Percentiles rank a stretch among this genome's conserved stretches.
Conservation (phyloP, 1,140 invertebrate genomes). For the Saxidomus purpurata region DNA sequence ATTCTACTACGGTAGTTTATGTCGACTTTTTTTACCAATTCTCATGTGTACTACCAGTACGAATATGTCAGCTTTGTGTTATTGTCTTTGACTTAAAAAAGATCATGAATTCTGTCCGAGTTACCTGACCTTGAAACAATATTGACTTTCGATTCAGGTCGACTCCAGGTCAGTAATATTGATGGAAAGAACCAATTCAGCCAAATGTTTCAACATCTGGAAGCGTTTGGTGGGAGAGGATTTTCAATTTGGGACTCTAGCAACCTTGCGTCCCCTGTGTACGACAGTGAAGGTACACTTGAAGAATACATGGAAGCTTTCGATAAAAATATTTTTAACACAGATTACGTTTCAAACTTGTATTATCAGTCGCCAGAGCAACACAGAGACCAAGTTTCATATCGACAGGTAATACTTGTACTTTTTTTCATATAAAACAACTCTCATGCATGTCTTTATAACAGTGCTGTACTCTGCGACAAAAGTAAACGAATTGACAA, state of each 20-base stretch:
- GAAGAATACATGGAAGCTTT: slow-evolving; percentile 53
- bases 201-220: neutral
- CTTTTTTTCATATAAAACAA: no score
- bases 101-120: no score
- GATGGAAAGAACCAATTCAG: slow-evolving; percentile 45
- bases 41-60: no score
- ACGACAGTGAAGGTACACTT: slow-evolving; percentile 47
- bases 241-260: slow-evolving; percentile 51
- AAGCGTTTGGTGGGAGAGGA: slow-evolving; percentile 53
- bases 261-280: neutral
- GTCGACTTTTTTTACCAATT: no score
- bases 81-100: no score
- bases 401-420: slow-evolving; percentile 40
- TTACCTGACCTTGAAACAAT: no score
- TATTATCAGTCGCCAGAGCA: slow-evolving; percentile 51
- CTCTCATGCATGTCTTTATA: no score
- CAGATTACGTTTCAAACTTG: slow-evolving; percentile 11
- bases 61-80: no score
- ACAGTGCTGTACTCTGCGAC: no score
- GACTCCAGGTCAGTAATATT: slow-evolving; percentile 31
- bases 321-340: slow-evolving; percentile 40
- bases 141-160: no score
- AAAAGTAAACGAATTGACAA: no score
- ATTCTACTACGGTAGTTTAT: no score
- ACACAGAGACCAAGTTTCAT: slow-evolving; percentile 25